These are phyloP conservation scores for Pasiphila rectangulata DNA, from an alignment of 2,888 invertebrate genomes.

Conservation along the genomic window DNA sequence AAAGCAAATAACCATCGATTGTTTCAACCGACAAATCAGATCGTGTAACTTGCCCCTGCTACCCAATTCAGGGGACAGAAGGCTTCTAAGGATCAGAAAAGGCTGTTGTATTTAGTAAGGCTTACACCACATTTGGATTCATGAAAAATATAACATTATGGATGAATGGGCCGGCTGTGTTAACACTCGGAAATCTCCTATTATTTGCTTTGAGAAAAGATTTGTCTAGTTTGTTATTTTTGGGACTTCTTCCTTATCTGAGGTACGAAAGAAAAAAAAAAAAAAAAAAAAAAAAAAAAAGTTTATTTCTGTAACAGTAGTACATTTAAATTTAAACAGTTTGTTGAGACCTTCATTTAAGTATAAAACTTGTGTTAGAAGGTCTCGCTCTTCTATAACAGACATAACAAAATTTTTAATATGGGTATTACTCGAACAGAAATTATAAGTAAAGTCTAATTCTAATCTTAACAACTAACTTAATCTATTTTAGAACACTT, in stretches of 20 bases:
- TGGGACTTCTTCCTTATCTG: neutral
- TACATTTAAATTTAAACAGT: too few relatives aligned
- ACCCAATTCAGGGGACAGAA: constrained; percentile 32
- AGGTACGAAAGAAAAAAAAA: neutral
- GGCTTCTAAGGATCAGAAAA: constrained; percentile 28
- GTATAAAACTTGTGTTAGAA: too few relatives aligned
- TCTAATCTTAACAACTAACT: too few relatives aligned
- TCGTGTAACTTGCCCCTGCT: constrained; percentile 20
- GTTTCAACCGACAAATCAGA: neutral
- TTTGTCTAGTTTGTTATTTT: neutral
- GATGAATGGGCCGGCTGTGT: constrained; percentile 25
- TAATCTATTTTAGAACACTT: too few relatives aligned
- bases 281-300: neutral
- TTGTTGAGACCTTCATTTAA: too few relatives aligned
- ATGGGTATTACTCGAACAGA: too few relatives aligned
- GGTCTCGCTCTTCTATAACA: too few relatives aligned
- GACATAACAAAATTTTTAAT: too few relatives aligned
- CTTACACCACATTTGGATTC: constrained; percentile 30
- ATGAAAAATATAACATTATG: constrained; percentile 34
- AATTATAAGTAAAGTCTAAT: too few relatives aligned
- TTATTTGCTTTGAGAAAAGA: constrained; percentile 6
- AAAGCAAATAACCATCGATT: neutral
- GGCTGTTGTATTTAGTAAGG: constrained; percentile 34
- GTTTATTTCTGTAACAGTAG: too few relatives aligned
- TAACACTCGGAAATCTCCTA: constrained; percentile 22